Conservation (phyloP, 2,888 invertebrate species). For the Nomada ruficornis region DNA sequence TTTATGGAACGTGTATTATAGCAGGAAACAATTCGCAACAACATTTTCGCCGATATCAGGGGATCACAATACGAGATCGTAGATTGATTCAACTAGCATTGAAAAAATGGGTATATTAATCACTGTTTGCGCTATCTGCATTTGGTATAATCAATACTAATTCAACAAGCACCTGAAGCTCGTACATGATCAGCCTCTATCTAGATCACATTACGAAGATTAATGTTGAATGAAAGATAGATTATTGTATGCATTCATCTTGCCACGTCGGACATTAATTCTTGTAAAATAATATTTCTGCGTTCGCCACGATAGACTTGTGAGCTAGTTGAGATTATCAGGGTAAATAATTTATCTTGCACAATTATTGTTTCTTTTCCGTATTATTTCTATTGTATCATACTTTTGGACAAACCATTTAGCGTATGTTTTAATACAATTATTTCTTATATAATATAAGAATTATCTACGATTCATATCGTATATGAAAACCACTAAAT, state of each 20-base stretch:
- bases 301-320: neutral
- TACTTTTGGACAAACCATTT: too few relatives aligned
- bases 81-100: neutral
- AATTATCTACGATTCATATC: too few relatives aligned
- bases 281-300: neutral
- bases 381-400: too few relatives aligned
- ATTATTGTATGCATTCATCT: neutral
- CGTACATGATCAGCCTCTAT: neutral
- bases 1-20: neutral
- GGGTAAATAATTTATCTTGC: neutral
- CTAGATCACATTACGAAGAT: neutral
- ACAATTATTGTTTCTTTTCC: too few relatives aligned
- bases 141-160: constrained; percentile 5
- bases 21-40: neutral
- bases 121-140: neutral
- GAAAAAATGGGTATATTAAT: neutral
- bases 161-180: constrained; percentile 4
- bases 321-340: too few relatives aligned
- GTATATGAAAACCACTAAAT: neutral
- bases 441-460: too few relatives aligned
- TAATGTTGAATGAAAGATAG: neutral
- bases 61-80: neutral
- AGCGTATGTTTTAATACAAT: too few relatives aligned
- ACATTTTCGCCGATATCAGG: neutral
- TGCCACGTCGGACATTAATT: too few relatives aligned